phyloP scores from a whole-genome alignment of 2,888 invertebrate genomes.

The Synanthedon myopaeformis region DNA sequence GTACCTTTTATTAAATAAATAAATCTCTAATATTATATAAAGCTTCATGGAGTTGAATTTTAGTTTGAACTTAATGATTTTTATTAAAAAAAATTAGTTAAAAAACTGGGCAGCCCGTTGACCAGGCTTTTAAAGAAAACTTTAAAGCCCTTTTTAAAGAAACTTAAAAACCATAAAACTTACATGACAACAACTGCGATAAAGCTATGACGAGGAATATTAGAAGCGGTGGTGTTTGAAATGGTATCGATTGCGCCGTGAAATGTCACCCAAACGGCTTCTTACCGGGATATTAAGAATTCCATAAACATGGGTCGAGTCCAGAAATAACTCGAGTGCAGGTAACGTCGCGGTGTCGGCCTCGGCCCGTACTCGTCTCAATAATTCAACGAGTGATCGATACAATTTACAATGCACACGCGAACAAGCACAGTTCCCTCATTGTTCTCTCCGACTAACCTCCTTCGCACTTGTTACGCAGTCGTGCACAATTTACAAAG shows the following conservation, averaged over 20 bases:
- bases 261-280: conserved; percentile 37
- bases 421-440: neutral
- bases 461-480: no score
- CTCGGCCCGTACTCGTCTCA: conserved; percentile 35
- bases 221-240: neutral
- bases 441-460: neutral
- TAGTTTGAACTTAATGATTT: no score
- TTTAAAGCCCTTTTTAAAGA: no score
- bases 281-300: conserved; percentile 40
- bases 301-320: conserved; percentile 55
- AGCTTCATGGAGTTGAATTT: no score
- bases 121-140: no score
- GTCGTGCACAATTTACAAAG: no score
- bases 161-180: no score
- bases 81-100: no score
- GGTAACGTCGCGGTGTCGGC: conserved; percentile 33
- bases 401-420: conserved; percentile 30
- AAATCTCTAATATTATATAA: no score
- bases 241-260: conserved; percentile 21
- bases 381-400: conserved; percentile 61
- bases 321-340: conserved; percentile 46
- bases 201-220: neutral
- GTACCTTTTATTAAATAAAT: no score
- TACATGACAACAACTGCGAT: no score
- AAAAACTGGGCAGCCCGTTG: no score